Evolutionary conservation across 2,797 vertebrate genomes (phyloP).

Genomic region (Euthynnus affinis): DNA sequence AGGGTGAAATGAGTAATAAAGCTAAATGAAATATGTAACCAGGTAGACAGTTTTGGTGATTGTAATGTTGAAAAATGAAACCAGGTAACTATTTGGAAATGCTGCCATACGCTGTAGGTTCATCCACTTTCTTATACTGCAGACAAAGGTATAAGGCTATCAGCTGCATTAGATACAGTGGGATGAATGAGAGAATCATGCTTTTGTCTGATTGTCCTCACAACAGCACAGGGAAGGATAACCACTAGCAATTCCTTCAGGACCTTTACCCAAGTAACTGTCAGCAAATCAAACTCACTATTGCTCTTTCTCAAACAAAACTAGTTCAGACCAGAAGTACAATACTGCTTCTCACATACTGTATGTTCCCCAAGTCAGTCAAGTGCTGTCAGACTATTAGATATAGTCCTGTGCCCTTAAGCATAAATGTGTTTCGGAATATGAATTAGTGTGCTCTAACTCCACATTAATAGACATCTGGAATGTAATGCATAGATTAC

Average conservation of each 20-base stretch:
- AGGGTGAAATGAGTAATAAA: slow-evolving; percentile 56
- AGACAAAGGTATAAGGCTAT: slow-evolving; percentile 6
- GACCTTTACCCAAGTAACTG: slow-evolving; percentile 17
- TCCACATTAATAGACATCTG: slow-evolving; percentile 23
- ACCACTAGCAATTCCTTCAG: slow-evolving; percentile 66
- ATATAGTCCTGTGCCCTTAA: not conserved
- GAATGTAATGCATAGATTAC: slow-evolving; percentile 38
- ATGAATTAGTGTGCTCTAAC: slow-evolving; percentile 14
- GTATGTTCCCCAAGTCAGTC: not conserved
- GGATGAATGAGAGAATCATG: slow-evolving; percentile 5
- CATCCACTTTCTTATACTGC: slow-evolving; percentile 1
- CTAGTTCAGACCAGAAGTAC: not conserved
- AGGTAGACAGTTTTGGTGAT: slow-evolving; percentile 32
- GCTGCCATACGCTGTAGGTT: slow-evolving; percentile 13
- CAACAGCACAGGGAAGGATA: slow-evolving; percentile 47
- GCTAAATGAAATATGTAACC: slow-evolving; percentile 18
- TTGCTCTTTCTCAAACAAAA: slow-evolving; percentile 2
- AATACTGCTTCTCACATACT: not conserved
- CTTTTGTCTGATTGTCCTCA: slow-evolving; percentile 24
- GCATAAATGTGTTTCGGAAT: slow-evolving; percentile 14
- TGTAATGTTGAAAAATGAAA: slow-evolving; percentile 30
- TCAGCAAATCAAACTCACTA: not conserved
- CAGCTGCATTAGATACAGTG: slow-evolving; percentile 23
- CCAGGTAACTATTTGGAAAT: slow-evolving; percentile 5
- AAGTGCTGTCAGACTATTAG: no score